phyloP scores from a whole-genome alignment of 64 coral and sea anemone species.

The Porites australiensis region DNA sequence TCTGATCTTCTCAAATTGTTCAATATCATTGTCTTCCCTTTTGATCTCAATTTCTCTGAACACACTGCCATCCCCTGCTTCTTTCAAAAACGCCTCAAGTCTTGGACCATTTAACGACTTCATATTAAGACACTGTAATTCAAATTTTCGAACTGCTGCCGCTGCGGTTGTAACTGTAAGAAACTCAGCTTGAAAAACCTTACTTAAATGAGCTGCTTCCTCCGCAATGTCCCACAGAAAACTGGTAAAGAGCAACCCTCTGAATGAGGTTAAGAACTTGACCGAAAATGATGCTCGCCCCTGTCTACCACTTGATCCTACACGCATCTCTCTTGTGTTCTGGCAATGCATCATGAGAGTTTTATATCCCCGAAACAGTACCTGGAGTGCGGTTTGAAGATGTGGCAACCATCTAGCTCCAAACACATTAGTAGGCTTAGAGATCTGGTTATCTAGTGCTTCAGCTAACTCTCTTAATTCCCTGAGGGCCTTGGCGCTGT shows the following conservation, averaged over 20 bases:
- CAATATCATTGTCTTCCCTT: slow-evolving; percentile 33
- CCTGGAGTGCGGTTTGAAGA: slow-evolving; percentile 25
- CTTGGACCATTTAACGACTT: background rate
- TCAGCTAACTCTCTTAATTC: slow-evolving; percentile 66
- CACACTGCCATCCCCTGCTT: slow-evolving; percentile 8
- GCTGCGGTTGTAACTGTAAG: background rate
- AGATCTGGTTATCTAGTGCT: slow-evolving; percentile 21
- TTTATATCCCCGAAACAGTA: slow-evolving; percentile 16
- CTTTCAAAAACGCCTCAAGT: slow-evolving; percentile 40
- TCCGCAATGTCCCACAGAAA: background rate
- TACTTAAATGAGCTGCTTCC: background rate
- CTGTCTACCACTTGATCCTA: background rate
- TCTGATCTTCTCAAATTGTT: background rate
- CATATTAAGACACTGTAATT: background rate
- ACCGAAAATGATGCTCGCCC: background rate
- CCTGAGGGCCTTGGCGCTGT: slow-evolving; percentile 55
- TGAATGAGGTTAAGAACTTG: background rate
- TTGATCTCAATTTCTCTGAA: slow-evolving; percentile 47
- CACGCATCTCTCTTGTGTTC: background rate
- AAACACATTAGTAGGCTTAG: slow-evolving; percentile 54
- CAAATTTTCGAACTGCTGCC: background rate
- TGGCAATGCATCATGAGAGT: background rate
- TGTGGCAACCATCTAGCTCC: slow-evolving; percentile 64
- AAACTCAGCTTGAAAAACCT: slow-evolving; percentile 7
- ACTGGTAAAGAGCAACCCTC: background rate